These are phyloP conservation scores for Drosophila pegasa DNA, from an alignment of 2,888 invertebrate genomes.

Conservation along the genomic window DNA sequence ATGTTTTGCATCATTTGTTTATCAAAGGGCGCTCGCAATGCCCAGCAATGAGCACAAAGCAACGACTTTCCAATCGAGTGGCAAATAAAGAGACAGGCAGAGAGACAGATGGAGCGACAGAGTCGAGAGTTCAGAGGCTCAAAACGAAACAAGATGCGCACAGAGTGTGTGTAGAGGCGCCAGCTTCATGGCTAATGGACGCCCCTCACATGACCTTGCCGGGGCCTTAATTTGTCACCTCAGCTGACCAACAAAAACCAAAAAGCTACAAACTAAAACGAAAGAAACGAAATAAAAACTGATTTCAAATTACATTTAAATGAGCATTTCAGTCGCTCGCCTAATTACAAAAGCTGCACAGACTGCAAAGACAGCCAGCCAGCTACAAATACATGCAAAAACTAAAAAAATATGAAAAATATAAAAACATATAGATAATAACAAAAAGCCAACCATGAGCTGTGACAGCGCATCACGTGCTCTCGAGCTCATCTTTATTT, in stretches of 20 bases:
- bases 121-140: constrained; percentile 4
- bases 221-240: constrained; percentile 76
- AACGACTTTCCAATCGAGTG: constrained; percentile 63
- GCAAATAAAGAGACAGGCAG: constrained; percentile 3
- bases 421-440: constrained; percentile 19
- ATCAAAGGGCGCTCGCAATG: constrained; percentile 24
- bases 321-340: constrained; percentile 63
- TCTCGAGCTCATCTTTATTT: constrained; percentile 51
- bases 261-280: constrained; percentile 25
- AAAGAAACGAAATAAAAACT: constrained; percentile 30
- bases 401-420: background rate
- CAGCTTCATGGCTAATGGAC: constrained; percentile 76
- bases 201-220: constrained; percentile 78
- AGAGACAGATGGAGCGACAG: background rate
- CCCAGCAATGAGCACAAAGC: constrained; percentile 18
- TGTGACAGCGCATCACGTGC: constrained; percentile 65
- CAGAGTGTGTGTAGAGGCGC: constrained; percentile 20
- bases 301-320: constrained; percentile 77
- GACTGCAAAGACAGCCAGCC: constrained; percentile 15
- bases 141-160: constrained; percentile 49
- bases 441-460: constrained; percentile 41
- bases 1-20: constrained; percentile 60
- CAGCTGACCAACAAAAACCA: constrained; percentile 57
- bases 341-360: constrained; percentile 56
- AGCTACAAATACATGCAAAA: background rate